phyloP scores from a whole-genome alignment of 2,888 invertebrate species.

The Oxystoma pomonae region DNA sequence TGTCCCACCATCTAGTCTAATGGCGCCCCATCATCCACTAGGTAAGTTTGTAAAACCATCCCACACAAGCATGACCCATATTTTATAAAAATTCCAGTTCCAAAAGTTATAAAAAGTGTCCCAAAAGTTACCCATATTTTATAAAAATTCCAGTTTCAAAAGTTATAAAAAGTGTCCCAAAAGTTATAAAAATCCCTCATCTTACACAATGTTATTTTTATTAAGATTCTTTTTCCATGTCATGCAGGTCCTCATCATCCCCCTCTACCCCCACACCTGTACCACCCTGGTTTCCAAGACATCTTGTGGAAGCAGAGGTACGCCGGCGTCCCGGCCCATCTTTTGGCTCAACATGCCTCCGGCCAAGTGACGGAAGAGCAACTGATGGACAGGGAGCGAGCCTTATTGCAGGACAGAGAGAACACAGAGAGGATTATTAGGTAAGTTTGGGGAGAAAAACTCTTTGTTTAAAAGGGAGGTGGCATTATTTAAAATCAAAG shows the following conservation, averaged over 20 bases:
- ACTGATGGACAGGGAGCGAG: constrained; percentile 51
- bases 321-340: constrained; percentile 50
- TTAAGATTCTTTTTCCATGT: too few relatives aligned
- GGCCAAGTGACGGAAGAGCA: constrained; percentile 48
- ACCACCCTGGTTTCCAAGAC: constrained; percentile 45
- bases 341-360: constrained; percentile 43
- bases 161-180: too few relatives aligned
- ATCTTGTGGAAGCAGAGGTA: constrained; percentile 56
- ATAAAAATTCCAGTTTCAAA: too few relatives aligned
- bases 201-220: too few relatives aligned
- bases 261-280: constrained; percentile 28
- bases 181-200: too few relatives aligned
- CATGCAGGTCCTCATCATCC: constrained; percentile 19
- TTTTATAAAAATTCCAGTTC: too few relatives aligned
- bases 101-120: too few relatives aligned
- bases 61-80: too few relatives aligned
- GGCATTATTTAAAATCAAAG: too few relatives aligned
- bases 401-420: constrained; percentile 57
- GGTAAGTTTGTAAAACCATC: too few relatives aligned
- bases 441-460: constrained; percentile 45
- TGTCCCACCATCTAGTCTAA: constrained; percentile 47
- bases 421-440: constrained; percentile 62
- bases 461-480: too few relatives aligned
- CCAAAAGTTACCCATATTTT: too few relatives aligned
- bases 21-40: constrained; percentile 39